Base-by-base conservation (phyloP, 2,797 vertebrate species). In the Poeciliopsis paucimaculata region DNA sequence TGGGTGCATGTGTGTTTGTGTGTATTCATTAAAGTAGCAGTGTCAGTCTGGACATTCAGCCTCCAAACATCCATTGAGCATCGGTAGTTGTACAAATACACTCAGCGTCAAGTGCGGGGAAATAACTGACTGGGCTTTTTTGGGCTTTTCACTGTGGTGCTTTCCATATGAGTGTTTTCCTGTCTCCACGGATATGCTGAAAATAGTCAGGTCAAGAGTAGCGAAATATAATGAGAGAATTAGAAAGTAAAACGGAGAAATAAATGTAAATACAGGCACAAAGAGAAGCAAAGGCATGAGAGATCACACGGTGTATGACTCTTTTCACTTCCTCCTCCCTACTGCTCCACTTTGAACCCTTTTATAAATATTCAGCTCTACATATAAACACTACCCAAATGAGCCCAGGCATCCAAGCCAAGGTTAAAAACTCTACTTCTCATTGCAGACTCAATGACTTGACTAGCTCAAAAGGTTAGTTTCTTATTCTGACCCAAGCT, bases 321-420 rank as follows among this genome's bases (percentile, higher is more conserved):
- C 92, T 91, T 87, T 89, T 83, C 88, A 84, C 84, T 92, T 94
- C 92, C 92, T 94, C 92, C 93, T 93, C 90, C 90, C 91, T 84
- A 90, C 90, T 87, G 91, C 85, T 94, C 91, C 91, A 93, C 93
- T 95, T 95, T 94, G 93, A 95, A 95, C 94, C 94, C 81, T 89
- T 92, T 91, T 94, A 94, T 93, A 93, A 93, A 94, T 95, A 95
- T 94, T 93, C 93, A 94, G 81, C 89, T 93, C 83, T 88, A 90
- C 84, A 90, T 91, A 93, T 90, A 94, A 94, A 93, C 92, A 93
- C 91, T 90, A 92, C 90, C 92, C 85, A 93, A 94, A 95, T 93
- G 93, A 93, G 91, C 87, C 71, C 78, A 91, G 89, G 86, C 93
- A 89, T 91, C 85, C 87, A 89, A 90, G 91, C 92, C 94, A 95